Percentiles rank a stretch among this genome's conserved stretches.
Conservation (phyloP, 1,140 invertebrate genomes). For the Agrypnia vestita region DNA sequence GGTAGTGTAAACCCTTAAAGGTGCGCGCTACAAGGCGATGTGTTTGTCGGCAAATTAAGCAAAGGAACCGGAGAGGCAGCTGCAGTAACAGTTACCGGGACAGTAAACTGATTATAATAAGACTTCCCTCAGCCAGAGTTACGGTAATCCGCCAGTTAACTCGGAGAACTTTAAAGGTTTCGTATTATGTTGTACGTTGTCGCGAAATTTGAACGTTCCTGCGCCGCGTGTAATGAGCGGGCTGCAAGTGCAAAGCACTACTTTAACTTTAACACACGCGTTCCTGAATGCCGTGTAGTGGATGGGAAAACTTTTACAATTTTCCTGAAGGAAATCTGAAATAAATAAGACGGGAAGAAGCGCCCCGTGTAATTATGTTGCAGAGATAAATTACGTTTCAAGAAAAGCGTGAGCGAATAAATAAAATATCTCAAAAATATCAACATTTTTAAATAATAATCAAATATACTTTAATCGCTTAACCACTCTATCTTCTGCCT, state of each 20-base stretch:
- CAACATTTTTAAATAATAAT: too few relatives aligned
- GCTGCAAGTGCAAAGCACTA: background rate
- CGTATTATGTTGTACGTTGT: slow-evolving; percentile 9
- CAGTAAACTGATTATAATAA: slow-evolving; percentile 11
- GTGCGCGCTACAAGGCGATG: too few relatives aligned
- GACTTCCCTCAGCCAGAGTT: background rate
- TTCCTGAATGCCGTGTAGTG: background rate
- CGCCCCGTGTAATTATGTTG: too few relatives aligned
- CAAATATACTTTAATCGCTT: too few relatives aligned
- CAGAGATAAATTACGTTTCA: too few relatives aligned
- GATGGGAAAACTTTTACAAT: slow-evolving; percentile 9
- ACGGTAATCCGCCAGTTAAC: slow-evolving; percentile 16
- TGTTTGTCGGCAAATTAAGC: background rate
- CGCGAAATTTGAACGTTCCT: background rate
- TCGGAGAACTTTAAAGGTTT: slow-evolving; percentile 1
- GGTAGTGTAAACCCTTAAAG: too few relatives aligned
- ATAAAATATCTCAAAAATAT: too few relatives aligned
- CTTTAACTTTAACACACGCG: background rate
- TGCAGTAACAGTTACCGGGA: background rate
- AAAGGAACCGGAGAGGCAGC: background rate
- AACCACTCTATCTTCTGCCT: too few relatives aligned
- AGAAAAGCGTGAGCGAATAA: too few relatives aligned
- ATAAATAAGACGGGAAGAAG: too few relatives aligned
- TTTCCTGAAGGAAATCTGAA: background rate
- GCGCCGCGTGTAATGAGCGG: background rate